Evolutionary conservation across 2,888 invertebrate species (phyloP).

Genomic region (Pristionchus fissidentatus): DNA sequence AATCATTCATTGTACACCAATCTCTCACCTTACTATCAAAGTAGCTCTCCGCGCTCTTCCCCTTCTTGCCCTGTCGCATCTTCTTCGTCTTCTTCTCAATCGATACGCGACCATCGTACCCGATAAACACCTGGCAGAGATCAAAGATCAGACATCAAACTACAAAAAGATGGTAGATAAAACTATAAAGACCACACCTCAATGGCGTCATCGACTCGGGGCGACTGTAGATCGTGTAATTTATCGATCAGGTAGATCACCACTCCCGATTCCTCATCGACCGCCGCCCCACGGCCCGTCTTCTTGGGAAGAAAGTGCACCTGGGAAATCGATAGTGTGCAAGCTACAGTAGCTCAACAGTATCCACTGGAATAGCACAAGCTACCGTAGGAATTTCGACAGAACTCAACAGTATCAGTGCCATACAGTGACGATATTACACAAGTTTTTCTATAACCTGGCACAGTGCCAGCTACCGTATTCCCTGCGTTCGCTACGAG

Average conservation of each 20-base stretch:
- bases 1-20: too few relatives aligned
- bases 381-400: not conserved
- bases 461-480: too few relatives aligned
- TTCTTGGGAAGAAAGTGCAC: conserved; percentile 63
- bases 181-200: conserved; percentile 52
- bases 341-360: not conserved
- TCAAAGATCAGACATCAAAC: not conserved
- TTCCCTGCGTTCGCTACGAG: too few relatives aligned
- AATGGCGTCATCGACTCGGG: conserved; percentile 57
- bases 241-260: conserved; percentile 62
- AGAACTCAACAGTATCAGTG: not conserved
- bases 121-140: conserved; percentile 64
- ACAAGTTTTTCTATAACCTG: not conserved
- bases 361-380: not conserved
- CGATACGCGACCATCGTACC: conserved; percentile 68
- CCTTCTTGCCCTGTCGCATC: conserved; percentile 50
- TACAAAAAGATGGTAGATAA: not conserved
- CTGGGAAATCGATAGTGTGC: conserved; percentile 5
- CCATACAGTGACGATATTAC: not conserved
- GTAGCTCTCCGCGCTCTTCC: conserved; percentile 25
- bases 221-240: conserved; percentile 61
- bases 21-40: conserved; percentile 52
- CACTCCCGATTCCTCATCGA: conserved; percentile 63
- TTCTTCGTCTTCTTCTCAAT: conserved; percentile 64
- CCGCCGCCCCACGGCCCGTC: conserved; percentile 33